Base-by-base conservation (phyloP, 2,113 vertebrate species). In the Aldabrachelys gigantea region DNA sequence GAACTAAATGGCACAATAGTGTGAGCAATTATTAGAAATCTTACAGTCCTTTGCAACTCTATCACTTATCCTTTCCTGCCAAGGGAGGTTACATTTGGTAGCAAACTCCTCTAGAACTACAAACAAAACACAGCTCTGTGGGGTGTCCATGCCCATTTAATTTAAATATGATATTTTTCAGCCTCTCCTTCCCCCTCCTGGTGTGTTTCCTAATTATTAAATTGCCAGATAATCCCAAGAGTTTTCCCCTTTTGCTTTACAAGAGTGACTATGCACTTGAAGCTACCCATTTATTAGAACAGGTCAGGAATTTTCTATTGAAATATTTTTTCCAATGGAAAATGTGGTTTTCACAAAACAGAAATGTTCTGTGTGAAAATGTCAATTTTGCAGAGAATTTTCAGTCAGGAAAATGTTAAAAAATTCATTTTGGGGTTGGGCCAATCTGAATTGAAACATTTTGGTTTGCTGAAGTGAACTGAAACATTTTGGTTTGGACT, bases 51-150 rank as follows among this genome's bases (percentile, higher is more conserved):
- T 8, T 47, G 14, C 5, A 69, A 1, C 78, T 85, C 88, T 27
- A 79, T 41, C 21, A 17, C 59, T 56, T 59, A 5, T 12, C 29
- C 56, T n/a, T 84, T 91, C 41, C 87, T 24, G 16, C 29, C 59
- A 80, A 88, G 69, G 35, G 0, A 8, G 56, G 87, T 38, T 47
- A 54, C 81, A 38, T 65, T 80, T 44, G 89, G 35, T 49, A 88
- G 56, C 0, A 0, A 0, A 0, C 16, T 50, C 4, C 83, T 87
- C 35, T 44, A 27, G 5, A 54, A 89, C 85, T 65, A 59, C 91
- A 93, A 93, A 41, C 3, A 19, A 27, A 90, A 22, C 2, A 21
- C 4, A 80, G 69, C 6, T 5, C 52, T 80, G 4, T 2, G 5
- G 24, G 25, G 27, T 25, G 10, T 2, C 6, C 24, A 62, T 80